Evolutionary conservation across 2,888 invertebrate species (phyloP).

Genomic region (Oligia latruncula): DNA sequence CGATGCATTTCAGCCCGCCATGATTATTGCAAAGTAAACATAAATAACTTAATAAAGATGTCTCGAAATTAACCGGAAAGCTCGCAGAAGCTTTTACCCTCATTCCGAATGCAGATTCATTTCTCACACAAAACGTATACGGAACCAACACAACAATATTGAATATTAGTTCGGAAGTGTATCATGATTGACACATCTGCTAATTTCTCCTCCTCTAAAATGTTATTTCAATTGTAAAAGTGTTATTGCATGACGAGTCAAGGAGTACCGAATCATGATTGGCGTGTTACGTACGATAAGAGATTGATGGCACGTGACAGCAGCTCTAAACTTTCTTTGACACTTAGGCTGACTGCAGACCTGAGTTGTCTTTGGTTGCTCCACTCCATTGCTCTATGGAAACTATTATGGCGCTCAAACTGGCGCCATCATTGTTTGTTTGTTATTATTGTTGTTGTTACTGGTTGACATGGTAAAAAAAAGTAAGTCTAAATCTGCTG

Average conservation of each 20-base stretch:
- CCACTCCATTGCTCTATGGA: neutral
- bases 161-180: slow-evolving; percentile 42
- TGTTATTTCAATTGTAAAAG: slow-evolving; percentile 40
- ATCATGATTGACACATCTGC: slow-evolving; percentile 50
- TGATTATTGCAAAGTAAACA: slow-evolving; percentile 38
- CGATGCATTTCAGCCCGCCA: slow-evolving; percentile 12
- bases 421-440: neutral
- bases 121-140: slow-evolving; percentile 43
- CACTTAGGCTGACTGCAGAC: neutral
- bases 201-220: slow-evolving; percentile 32
- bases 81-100: slow-evolving; percentile 62
- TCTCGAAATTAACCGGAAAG: slow-evolving; percentile 42
- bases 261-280: slow-evolving; percentile 4
- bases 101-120: slow-evolving; percentile 54
- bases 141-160: slow-evolving; percentile 45
- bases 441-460: neutral
- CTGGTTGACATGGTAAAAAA: neutral
- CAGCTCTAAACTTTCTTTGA: slow-evolving; percentile 12
- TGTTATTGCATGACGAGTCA: slow-evolving; percentile 21
- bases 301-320: slow-evolving; percentile 23
- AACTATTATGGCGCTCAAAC: no score
- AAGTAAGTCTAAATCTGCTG: neutral
- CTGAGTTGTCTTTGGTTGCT: neutral
- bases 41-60: slow-evolving; percentile 49
- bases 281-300: neutral